Evolutionary conservation across 1,140 invertebrate genomes (phyloP).

Genomic region (Apocrypta bakeri): DNA sequence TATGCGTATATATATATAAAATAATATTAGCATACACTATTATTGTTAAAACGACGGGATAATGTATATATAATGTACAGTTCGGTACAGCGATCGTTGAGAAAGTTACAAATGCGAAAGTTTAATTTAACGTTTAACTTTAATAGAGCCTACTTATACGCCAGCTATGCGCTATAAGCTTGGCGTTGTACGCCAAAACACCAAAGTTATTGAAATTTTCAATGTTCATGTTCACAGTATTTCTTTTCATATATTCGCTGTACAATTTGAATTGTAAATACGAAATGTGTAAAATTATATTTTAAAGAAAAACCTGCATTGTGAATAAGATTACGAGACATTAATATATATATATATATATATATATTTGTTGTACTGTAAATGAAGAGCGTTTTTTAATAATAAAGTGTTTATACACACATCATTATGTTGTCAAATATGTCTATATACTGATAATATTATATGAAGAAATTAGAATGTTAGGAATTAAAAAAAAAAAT

Average conservation of each 20-base stretch:
- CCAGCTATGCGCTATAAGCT: too few species aligned
- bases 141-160: background rate
- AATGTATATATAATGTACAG: constrained; percentile 46
- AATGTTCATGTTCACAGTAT: constrained; percentile 18
- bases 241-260: constrained; percentile 28
- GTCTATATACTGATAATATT: too few species aligned
- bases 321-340: constrained; percentile 15
- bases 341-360: too few species aligned
- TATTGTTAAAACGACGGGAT: background rate
- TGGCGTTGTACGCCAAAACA: constrained; percentile 12
- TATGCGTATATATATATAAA: constrained; percentile 29
- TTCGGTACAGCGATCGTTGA: background rate
- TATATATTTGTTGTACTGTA: constrained; percentile 50
- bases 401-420: constrained; percentile 42
- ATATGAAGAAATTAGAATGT: too few species aligned
- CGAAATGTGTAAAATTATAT: constrained; percentile 40
- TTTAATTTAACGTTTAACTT: background rate
- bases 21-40: background rate
- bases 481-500: too few species aligned
- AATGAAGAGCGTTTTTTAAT: constrained; percentile 43
- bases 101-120: constrained; percentile 22
- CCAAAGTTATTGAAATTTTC: constrained; percentile 43
- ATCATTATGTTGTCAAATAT: too few species aligned
- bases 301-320: constrained; percentile 23
- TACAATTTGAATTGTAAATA: constrained; percentile 50